These are phyloP conservation scores for Garrulus glandarius DNA, from an alignment of 2,797 vertebrate species.

Conservation along the genomic window DNA sequence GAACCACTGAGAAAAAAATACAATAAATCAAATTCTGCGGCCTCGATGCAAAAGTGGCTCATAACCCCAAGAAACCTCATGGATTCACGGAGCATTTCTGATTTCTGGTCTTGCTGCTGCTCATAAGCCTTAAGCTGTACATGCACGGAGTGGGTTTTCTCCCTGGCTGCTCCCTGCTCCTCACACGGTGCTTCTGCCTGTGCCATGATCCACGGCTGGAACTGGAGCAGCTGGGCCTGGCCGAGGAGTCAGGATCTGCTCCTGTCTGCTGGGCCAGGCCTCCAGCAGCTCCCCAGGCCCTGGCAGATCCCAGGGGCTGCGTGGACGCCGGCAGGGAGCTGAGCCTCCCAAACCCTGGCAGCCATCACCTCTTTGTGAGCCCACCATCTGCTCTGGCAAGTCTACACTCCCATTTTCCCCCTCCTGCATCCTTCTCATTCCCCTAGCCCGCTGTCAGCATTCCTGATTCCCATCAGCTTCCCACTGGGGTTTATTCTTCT, in stretches of 20 bases:
- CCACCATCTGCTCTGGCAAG: conserved; percentile 17
- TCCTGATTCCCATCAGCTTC: neutral
- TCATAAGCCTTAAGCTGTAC: neutral
- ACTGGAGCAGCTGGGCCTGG: neutral
- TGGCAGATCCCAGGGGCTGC: neutral
- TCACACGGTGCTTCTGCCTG: neutral
- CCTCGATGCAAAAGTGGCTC: neutral
- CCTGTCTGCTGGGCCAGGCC: neutral
- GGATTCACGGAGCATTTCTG: neutral
- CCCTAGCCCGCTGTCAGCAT: neutral
- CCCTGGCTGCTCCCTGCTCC: neutral
- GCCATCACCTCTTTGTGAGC: conserved; percentile 8
- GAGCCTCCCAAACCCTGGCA: neutral
- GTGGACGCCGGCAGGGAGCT: neutral
- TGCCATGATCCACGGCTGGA: neutral
- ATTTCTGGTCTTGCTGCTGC: neutral
- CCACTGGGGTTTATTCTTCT: neutral
- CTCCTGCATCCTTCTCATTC: neutral
- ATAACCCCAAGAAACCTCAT: neutral
- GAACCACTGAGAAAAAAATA: neutral
- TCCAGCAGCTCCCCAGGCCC: neutral
- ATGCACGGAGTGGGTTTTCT: neutral
- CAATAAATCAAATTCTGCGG: neutral
- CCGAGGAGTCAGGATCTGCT: neutral
- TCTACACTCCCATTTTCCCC: neutral